Conservation (phyloP, 1,140 invertebrate species). For the Vanessa atalanta region DNA sequence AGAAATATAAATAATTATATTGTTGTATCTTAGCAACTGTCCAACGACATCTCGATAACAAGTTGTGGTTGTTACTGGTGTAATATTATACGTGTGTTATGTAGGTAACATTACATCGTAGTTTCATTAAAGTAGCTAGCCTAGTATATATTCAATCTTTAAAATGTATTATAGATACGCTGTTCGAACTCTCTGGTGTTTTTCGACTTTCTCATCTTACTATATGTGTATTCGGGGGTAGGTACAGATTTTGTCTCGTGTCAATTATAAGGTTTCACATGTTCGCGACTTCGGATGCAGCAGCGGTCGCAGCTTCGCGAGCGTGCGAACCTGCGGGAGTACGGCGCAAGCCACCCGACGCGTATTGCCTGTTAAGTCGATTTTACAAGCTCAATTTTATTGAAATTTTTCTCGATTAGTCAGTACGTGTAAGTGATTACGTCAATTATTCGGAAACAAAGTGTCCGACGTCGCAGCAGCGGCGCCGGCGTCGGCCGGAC, state of each 20-base stretch:
- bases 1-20: constrained; percentile 25
- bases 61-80: constrained; percentile 55
- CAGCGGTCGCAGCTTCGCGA: constrained; percentile 26
- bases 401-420: constrained; percentile 63
- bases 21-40: constrained; percentile 50
- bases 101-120: constrained; percentile 67
- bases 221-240: constrained; percentile 66
- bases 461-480: constrained; percentile 10
- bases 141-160: constrained; percentile 72
- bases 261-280: constrained; percentile 64
- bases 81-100: constrained; percentile 67
- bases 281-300: constrained; percentile 38
- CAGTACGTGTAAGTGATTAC: constrained; percentile 72
- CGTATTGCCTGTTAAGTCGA: constrained; percentile 62
- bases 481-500: not conserved
- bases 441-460: constrained; percentile 69
- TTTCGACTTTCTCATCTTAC: constrained; percentile 68
- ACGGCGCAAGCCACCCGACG: constrained; percentile 36
- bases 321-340: constrained; percentile 30
- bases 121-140: constrained; percentile 69
- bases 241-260: constrained; percentile 68
- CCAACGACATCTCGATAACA: constrained; percentile 55
- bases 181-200: constrained; percentile 70
- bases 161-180: constrained; percentile 61
- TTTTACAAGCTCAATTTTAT: constrained; percentile 78